phyloP scores from a whole-genome alignment of 1,140 invertebrate species.

The Onthophagus taurus region DNA sequence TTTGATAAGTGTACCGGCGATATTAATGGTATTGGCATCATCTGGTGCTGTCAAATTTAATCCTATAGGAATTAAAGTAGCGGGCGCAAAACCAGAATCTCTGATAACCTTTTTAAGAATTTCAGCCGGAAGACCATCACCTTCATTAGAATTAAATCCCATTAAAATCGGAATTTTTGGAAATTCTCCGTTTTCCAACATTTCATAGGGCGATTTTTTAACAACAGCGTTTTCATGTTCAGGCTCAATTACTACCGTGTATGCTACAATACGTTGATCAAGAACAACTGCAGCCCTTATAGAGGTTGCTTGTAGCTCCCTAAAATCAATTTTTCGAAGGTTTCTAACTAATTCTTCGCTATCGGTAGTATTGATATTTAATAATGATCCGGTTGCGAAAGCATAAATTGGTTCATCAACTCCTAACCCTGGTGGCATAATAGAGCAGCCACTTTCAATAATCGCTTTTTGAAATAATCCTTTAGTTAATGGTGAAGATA shows the following conservation, averaged over 20 bases:
- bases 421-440: not conserved
- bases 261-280: not conserved
- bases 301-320: no score
- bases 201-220: not conserved
- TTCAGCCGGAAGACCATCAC: no score
- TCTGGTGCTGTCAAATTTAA: no score
- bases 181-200: not conserved
- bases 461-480: not conserved
- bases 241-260: not conserved
- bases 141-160: conserved; percentile 1
- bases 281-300: no score
- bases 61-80: no score
- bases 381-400: not conserved
- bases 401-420: not conserved
- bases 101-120: no score
- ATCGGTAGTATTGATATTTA: not conserved
- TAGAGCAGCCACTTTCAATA: not conserved
- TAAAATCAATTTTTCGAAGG: no score
- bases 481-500: no score
- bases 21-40: no score
- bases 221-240: not conserved
- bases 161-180: not conserved
- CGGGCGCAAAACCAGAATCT: no score
- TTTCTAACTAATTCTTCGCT: not conserved
- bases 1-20: no score